Evolutionary conservation across 2,888 invertebrate genomes (phyloP), one percentile per base, ranked within the genome.

Genomic region (Ectobius pallidus): DNA sequence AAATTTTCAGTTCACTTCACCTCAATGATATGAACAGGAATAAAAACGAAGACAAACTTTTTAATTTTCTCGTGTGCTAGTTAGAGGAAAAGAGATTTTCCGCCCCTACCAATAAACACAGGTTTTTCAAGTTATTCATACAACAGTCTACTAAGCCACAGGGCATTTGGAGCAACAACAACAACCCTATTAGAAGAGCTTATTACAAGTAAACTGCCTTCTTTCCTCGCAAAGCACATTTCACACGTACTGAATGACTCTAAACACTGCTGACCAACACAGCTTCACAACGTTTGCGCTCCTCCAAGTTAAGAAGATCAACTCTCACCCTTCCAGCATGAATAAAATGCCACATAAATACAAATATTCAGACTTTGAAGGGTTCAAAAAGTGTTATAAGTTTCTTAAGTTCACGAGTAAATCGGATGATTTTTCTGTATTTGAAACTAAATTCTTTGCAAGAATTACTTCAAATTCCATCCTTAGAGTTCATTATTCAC

Each of bases 1-100:
- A 20, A 65, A 65, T 65, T 44, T 65, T 65, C 65, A 65, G 65
- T 65, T 65, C 65, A 65, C 65, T 65, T 65, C 65, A 65, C 65
- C 44, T 65, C 65, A 65, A 65, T 65, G 65, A 65, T 63, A 65
- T 27, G 65, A 65, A 65, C 27, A 27, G 44, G 46, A 65, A 65
- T 44, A 46, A 65, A 46, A 44, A 46, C 65, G 44, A 44, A 65
- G 65, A 65, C 44, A 65, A 65, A 65, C 27, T 65, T 65, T 63
- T 65, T 65, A 65, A 65, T 65, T 65, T 65, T 34, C 65, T 65
- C 65, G 65, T 65, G 65, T 65, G 65, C 27, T 65, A 65, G 46
- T 65, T 44, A 65, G 25, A 25, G 42, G 7, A n/a, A n/a, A n/a
- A 65, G 65, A 65, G 44, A 27, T 65, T 65, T 25, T 65, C 65